phyloP scores from a whole-genome alignment of 2,888 invertebrate genomes.

The Dendrolimus houi region DNA sequence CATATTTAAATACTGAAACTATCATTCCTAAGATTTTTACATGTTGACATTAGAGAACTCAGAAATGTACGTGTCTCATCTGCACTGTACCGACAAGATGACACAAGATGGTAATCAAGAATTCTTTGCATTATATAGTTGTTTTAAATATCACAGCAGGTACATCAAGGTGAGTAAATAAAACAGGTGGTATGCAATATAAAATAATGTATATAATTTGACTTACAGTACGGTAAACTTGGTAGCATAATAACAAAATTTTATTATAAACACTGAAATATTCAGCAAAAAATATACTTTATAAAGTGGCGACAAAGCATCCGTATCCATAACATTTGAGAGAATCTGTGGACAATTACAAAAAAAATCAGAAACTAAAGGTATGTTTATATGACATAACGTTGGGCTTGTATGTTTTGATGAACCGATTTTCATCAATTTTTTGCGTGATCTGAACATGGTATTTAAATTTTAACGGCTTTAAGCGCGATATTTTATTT shows the following conservation, averaged over 20 bases:
- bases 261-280: conserved; percentile 68
- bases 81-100: no score
- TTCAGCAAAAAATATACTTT: conserved; percentile 65
- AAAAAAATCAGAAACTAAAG: background rate
- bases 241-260: conserved; percentile 71
- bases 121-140: no score
- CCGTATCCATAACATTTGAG: conserved; percentile 46
- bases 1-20: no score
- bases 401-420: background rate
- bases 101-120: no score
- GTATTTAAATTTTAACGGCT: no score
- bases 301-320: conserved; percentile 72
- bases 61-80: no score
- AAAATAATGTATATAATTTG: conserved; percentile 74
- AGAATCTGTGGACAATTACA: conserved; percentile 34
- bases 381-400: background rate
- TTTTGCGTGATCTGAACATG: no score
- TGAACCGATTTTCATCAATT: background rate
- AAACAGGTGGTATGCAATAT: conserved; percentile 56
- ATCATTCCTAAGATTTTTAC: no score
- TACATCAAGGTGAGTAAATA: conserved; percentile 17
- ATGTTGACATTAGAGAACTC: no score
- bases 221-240: conserved; percentile 71
- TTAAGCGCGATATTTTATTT: no score
- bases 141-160: no score